Evolutionary conservation across 92 coral and sea anemone species (phyloP).

Genomic region (Pocillopora grandis): DNA sequence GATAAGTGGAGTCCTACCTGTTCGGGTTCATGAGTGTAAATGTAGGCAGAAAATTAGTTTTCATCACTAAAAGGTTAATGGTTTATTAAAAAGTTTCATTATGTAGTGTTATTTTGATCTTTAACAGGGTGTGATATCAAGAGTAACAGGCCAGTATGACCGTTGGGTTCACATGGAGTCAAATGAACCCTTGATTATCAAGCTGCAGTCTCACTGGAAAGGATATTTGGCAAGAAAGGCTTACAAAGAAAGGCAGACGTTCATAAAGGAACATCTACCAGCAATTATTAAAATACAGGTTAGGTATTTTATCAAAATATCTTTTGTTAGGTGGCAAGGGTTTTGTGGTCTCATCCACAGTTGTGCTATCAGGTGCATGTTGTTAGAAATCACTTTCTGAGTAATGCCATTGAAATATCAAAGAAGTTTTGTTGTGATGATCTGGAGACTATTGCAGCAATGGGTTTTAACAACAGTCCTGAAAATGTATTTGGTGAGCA

Average conservation of each 20-base stretch:
- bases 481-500: too few relatives aligned
- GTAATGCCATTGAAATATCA: not conserved
- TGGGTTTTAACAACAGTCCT: too few relatives aligned
- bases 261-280: conserved; percentile 92
- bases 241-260: conserved; percentile 73
- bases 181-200: conserved; percentile 86
- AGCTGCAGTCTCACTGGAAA: conserved; percentile 91
- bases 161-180: conserved; percentile 94
- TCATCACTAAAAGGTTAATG: not conserved
- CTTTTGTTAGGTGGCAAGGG: not conserved
- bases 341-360: not conserved
- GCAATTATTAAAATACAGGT: conserved; percentile 98
- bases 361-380: not conserved
- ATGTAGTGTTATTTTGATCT: not conserved
- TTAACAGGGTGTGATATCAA: conserved; percentile 80
- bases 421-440: not conserved
- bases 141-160: conserved; percentile 90
- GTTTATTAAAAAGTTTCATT: not conserved
- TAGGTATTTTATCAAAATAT: not conserved
- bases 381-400: too few relatives aligned
- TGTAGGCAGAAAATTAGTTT: not conserved
- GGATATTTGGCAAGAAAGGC: conserved; percentile 88
- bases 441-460: too few relatives aligned
- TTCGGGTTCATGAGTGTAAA: too few relatives aligned
- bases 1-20: too few relatives aligned